Conservation (phyloP, 2,797 vertebrate genomes). For the Podargus strigoides region DNA sequence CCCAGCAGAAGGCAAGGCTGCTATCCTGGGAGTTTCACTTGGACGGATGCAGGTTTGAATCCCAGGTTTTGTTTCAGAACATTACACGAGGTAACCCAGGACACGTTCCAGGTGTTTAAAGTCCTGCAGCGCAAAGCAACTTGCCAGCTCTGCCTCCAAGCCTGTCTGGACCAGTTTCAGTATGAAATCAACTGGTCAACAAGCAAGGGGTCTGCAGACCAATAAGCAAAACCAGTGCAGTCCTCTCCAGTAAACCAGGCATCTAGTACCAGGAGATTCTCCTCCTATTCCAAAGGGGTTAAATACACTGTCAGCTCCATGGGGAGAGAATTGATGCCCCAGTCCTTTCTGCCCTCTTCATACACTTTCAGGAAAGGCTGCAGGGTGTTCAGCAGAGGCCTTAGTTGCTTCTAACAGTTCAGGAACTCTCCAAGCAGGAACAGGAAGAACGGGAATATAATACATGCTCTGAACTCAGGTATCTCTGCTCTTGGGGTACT, state of each 20-base stretch:
- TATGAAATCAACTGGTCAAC: background rate
- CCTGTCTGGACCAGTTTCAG: background rate
- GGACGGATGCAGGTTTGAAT: conserved; percentile 24
- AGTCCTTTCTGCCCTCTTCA: background rate
- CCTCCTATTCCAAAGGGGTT: background rate
- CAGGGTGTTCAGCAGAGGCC: background rate
- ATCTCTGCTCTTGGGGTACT: background rate
- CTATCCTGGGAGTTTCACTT: conserved; percentile 1
- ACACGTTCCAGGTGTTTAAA: background rate
- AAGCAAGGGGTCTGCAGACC: background rate
- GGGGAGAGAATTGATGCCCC: background rate
- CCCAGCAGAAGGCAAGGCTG: background rate
- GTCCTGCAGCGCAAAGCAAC: background rate
- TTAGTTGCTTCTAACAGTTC: background rate
- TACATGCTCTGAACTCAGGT: background rate
- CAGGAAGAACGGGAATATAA: background rate
- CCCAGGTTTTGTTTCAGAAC: background rate
- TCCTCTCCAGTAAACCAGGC: background rate
- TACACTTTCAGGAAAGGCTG: background rate
- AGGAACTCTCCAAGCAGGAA: background rate
- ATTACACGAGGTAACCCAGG: background rate
- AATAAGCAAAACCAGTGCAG: background rate
- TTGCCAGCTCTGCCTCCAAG: background rate
- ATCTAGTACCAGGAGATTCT: background rate
- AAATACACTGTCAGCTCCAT: background rate